Evolutionary conservation across 2,113 vertebrate species (phyloP).

Genomic region (Paracanthobrama guichenoti): DNA sequence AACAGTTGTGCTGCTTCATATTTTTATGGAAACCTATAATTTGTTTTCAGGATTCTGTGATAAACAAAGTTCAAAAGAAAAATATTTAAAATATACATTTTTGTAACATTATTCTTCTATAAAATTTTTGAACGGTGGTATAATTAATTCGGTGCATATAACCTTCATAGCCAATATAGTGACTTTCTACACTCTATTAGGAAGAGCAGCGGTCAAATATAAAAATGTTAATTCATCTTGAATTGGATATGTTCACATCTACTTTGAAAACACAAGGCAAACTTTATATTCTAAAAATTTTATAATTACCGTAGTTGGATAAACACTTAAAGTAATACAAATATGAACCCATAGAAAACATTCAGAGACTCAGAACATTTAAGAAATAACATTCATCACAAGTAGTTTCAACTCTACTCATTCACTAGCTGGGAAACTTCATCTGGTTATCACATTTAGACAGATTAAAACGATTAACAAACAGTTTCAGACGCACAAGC

Average conservation of each 20-base stretch:
- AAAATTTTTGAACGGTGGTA: neutral
- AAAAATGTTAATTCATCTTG: neutral
- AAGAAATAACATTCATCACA: neutral
- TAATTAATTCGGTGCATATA: neutral
- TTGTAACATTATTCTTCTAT: neutral
- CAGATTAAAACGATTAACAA: neutral
- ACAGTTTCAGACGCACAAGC: conserved; percentile 1
- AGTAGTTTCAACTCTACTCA: neutral
- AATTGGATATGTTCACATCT: neutral
- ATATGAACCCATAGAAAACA: neutral
- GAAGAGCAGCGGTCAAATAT: neutral
- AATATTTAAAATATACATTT: neutral
- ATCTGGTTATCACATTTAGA: neutral
- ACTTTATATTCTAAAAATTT: neutral
- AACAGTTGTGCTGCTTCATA: neutral
- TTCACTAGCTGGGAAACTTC: neutral
- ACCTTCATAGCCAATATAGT: neutral
- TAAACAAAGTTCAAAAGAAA: neutral
- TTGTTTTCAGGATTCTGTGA: neutral
- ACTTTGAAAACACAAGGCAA: neutral
- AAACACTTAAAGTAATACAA: neutral
- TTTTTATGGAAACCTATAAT: neutral
- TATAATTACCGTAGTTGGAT: neutral
- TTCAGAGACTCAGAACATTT: neutral
- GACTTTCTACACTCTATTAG: neutral